Conservation (phyloP, 2,888 invertebrate species). For the Eurytoma californica region DNA sequence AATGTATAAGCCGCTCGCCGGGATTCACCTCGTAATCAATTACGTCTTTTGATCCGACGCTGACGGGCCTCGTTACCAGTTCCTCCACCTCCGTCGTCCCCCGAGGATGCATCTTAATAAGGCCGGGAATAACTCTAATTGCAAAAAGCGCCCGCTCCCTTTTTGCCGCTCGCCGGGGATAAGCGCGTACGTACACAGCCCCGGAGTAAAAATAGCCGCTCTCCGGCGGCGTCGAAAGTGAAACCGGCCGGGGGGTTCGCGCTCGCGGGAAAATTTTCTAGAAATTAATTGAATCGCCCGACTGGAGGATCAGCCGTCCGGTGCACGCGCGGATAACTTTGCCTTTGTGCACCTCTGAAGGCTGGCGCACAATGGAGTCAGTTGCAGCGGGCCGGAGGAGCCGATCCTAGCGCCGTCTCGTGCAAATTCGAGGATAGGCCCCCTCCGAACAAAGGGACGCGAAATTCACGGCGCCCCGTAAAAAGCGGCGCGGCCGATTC, state of each 20-base stretch:
- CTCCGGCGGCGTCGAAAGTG: not conserved
- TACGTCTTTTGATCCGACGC: slow-evolving; percentile 51
- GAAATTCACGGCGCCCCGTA: slow-evolving; percentile 6
- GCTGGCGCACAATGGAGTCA: too few relatives aligned
- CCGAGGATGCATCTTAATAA: slow-evolving; percentile 25
- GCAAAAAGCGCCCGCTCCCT: not conserved
- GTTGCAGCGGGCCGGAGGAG: not conserved
- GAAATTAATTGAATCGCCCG: too few relatives aligned
- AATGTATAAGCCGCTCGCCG: slow-evolving; percentile 36
- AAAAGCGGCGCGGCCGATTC: not conserved
- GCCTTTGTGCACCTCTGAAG: too few relatives aligned
- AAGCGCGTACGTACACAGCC: too few relatives aligned
- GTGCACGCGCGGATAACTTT: too few relatives aligned
- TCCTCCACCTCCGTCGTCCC: not conserved
- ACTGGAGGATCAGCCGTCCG: too few relatives aligned
- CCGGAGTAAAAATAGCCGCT: not conserved
- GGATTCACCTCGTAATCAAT: slow-evolving; percentile 59
- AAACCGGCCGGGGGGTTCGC: not conserved
- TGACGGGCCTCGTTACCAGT: slow-evolving; percentile 10
- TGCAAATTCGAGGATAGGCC: not conserved
- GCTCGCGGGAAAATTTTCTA: too few relatives aligned
- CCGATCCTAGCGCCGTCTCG: not conserved
- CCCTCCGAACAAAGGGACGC: not conserved
- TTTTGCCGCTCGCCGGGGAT: too few relatives aligned
- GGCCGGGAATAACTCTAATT: not conserved